phyloP scores from a whole-genome alignment of 2,888 invertebrate genomes.

The Rhagonycha fulva region DNA sequence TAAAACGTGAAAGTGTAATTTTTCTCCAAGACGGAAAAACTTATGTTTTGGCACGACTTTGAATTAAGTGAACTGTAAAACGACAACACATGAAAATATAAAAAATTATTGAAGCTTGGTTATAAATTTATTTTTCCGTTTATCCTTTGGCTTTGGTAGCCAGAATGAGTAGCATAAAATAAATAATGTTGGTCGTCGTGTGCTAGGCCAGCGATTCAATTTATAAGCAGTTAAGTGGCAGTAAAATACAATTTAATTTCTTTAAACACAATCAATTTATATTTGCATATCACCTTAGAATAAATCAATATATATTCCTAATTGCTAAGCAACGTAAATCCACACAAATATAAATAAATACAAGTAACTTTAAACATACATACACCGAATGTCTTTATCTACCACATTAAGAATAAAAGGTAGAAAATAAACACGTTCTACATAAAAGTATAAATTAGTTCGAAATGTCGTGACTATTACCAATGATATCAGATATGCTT shows the following conservation, averaged over 20 bases:
- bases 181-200: neutral
- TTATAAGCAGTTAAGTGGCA: constrained; percentile 2
- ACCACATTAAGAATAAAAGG: constrained; percentile 27
- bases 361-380: constrained; percentile 19
- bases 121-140: neutral
- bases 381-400: constrained; percentile 27
- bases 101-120: neutral
- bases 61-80: neutral
- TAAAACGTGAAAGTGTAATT: neutral
- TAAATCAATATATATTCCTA: constrained; percentile 49
- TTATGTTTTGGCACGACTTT: neutral
- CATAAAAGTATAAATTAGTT: constrained; percentile 22
- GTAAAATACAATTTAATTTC: constrained; percentile 22
- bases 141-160: neutral
- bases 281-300: constrained; percentile 47
- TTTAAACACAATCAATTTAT: constrained; percentile 25
- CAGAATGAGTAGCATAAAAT: neutral
- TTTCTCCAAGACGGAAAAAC: neutral
- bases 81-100: neutral
- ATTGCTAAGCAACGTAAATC: constrained; percentile 52
- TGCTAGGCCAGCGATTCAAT: neutral
- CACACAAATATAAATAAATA: constrained; percentile 48
- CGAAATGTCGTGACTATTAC: constrained; percentile 49
- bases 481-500: constrained; percentile 52
- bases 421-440: constrained; percentile 22